phyloP scores from a whole-genome alignment of 2,797 vertebrate species.

The Sebastiscus albofasciatus region DNA sequence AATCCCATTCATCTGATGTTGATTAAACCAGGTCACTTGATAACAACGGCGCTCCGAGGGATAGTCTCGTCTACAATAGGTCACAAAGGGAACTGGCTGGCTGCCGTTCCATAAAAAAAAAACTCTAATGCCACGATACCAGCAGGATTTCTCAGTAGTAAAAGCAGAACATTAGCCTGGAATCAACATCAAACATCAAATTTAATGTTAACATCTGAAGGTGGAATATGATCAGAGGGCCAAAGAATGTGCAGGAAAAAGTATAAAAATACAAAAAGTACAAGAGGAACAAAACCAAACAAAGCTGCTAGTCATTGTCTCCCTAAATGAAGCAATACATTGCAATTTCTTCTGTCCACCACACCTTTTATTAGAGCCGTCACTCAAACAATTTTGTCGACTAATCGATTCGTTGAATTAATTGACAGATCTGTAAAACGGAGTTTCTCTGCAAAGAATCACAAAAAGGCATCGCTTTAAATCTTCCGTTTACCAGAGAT shows the following conservation, averaged over 20 bases:
- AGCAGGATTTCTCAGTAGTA: constrained; percentile 7
- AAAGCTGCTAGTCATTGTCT: not conserved
- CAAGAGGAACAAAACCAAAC: not conserved
- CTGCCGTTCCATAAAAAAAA: constrained; percentile 22
- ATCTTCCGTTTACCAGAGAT: too few species aligned
- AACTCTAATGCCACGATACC: constrained; percentile 2
- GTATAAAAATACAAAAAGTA: not conserved
- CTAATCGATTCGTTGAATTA: too few species aligned
- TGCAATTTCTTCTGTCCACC: not conserved
- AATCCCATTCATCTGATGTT: constrained; percentile 55
- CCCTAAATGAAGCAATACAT: not conserved
- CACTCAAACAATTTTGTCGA: accelerated
- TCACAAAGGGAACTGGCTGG: constrained; percentile 40
- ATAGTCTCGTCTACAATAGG: constrained; percentile 40
- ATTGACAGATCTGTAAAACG: too few species aligned
- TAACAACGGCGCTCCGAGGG: constrained; percentile 46
- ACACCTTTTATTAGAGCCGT: not conserved
- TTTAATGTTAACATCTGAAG: not conserved
- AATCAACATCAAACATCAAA: not conserved
- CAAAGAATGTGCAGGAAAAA: not conserved
- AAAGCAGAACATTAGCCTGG: not conserved
- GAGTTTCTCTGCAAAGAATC: too few species aligned
- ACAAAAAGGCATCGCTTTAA: too few species aligned
- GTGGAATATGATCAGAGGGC: not conserved
- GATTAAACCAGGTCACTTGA: constrained; percentile 71